Percentiles rank a stretch among this genome's conserved stretches.
phyloP scores from a whole-genome alignment of 2,888 invertebrate species.

The Pherbina coryleti region DNA sequence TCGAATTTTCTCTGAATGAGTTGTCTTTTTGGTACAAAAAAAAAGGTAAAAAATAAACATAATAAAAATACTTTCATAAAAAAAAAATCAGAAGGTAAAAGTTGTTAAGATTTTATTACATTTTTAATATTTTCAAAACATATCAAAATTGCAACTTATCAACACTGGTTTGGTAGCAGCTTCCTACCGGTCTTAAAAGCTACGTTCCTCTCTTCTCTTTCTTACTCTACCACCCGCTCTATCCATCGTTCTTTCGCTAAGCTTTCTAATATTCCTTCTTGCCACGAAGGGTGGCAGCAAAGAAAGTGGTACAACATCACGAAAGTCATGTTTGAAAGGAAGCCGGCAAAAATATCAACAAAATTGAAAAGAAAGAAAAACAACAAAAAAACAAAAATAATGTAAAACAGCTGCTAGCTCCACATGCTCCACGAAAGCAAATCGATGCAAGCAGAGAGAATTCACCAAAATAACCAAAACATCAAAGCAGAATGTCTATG shows the following conservation, averaged over 20 bases:
- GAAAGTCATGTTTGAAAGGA: conserved; percentile 13
- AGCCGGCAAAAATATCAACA: conserved; percentile 42
- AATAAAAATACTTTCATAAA: too few species aligned
- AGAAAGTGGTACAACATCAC: conserved; percentile 11
- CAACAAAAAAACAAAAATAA: conserved; percentile 34
- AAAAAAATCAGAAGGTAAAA: too few species aligned
- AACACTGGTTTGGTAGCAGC: neutral
- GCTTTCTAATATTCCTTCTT: conserved; percentile 1
- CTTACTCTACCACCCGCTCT: neutral
- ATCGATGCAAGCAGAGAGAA: neutral
- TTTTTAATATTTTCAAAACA: too few species aligned
- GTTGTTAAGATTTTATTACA: too few species aligned
- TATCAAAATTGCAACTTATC: neutral
- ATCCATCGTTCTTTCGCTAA: neutral
- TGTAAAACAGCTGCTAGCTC: conserved; percentile 46
- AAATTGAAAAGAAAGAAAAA: neutral
- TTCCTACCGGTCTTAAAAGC: neutral
- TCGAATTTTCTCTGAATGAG: too few species aligned
- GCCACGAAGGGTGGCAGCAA: neutral
- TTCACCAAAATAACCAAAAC: neutral
- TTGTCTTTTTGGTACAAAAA: too few species aligned
- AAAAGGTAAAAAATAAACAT: too few species aligned
- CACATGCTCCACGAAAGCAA: conserved; percentile 29
- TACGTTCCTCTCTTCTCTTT: neutral
- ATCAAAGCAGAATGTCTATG: neutral